phyloP scores from a whole-genome alignment of 2,797 vertebrate genomes.

The Hydrocynus forskahlii region DNA sequence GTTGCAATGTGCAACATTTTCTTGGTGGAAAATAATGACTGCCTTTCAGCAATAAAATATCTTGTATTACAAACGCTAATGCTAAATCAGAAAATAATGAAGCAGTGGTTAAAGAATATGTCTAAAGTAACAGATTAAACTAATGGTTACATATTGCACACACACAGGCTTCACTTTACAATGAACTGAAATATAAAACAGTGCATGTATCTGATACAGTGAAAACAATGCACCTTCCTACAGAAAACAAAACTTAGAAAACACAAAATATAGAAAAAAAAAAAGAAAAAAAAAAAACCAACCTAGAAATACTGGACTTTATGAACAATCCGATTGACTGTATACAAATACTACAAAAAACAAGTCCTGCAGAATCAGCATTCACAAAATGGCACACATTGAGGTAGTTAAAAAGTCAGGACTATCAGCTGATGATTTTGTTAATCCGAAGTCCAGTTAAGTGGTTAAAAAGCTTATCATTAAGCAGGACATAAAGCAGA shows the following conservation, averaged over 20 bases:
- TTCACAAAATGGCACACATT: constrained; percentile 46
- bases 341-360: not conserved
- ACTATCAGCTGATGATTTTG: constrained; percentile 47
- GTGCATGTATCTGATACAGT: constrained; percentile 57
- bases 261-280: constrained; percentile 22
- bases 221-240: constrained; percentile 53
- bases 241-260: constrained; percentile 33
- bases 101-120: constrained; percentile 70
- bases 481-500: constrained; percentile 56
- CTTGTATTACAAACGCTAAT: constrained; percentile 62
- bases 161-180: constrained; percentile 56
- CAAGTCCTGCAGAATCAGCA: constrained; percentile 48
- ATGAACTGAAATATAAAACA: constrained; percentile 55
- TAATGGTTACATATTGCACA: constrained; percentile 78
- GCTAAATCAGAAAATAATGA: constrained; percentile 68
- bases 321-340: constrained; percentile 33
- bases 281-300: too few species aligned
- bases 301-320: constrained; percentile 35
- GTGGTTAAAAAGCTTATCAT: constrained; percentile 56
- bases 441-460: constrained; percentile 55
- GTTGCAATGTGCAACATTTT: constrained; percentile 86
- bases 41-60: constrained; percentile 62
- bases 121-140: constrained; percentile 62
- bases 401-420: constrained; percentile 62
- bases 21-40: constrained; percentile 67